A percentile compares a stretch with the other conserved stretches of the same genome.
phyloP scores from a whole-genome alignment of 1,140 invertebrate species.

The Megathymus violae region DNA sequence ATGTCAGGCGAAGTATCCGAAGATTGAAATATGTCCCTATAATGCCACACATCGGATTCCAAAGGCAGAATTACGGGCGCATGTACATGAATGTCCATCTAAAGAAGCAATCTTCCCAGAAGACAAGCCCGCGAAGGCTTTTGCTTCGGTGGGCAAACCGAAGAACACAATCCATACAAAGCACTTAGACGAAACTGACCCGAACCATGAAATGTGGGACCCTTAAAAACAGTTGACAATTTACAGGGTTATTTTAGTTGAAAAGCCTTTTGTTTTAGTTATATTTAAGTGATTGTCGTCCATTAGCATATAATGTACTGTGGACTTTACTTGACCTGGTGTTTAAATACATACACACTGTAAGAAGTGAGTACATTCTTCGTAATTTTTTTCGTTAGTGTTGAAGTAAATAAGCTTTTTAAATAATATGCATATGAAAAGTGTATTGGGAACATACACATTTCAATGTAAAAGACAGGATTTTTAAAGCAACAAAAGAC shows the following conservation, averaged over 20 bases:
- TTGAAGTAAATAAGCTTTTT: too few relatives aligned
- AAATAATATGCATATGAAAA: too few relatives aligned
- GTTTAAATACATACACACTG: too few relatives aligned
- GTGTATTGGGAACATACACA: too few relatives aligned
- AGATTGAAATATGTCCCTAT: slow-evolving; percentile 66
- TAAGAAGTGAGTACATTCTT: too few relatives aligned
- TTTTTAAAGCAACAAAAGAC: too few relatives aligned
- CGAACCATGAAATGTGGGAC: slow-evolving; percentile 58
- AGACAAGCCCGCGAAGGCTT: slow-evolving; percentile 26
- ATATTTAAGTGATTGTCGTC: too few relatives aligned
- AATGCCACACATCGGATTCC: slow-evolving; percentile 77
- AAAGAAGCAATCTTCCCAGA: slow-evolving; percentile 40
- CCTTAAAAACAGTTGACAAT: slow-evolving; percentile 9
- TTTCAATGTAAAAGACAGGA: too few relatives aligned
- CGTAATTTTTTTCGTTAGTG: too few relatives aligned
- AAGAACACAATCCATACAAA: slow-evolving; percentile 46
- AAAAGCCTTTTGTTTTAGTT: too few relatives aligned
- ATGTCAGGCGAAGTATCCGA: slow-evolving; percentile 67
- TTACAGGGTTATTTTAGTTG: slow-evolving; percentile 2
- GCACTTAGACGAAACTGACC: slow-evolving; percentile 51
- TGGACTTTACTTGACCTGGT: too few relatives aligned
- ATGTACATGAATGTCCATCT: slow-evolving; percentile 51
- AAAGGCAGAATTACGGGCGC: slow-evolving; percentile 39
- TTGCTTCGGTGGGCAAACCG: slow-evolving; percentile 36
- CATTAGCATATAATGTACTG: too few relatives aligned